These are phyloP conservation scores for Austrolebias charrua DNA, from an alignment of 2,797 vertebrate genomes.

Conservation along the genomic window DNA sequence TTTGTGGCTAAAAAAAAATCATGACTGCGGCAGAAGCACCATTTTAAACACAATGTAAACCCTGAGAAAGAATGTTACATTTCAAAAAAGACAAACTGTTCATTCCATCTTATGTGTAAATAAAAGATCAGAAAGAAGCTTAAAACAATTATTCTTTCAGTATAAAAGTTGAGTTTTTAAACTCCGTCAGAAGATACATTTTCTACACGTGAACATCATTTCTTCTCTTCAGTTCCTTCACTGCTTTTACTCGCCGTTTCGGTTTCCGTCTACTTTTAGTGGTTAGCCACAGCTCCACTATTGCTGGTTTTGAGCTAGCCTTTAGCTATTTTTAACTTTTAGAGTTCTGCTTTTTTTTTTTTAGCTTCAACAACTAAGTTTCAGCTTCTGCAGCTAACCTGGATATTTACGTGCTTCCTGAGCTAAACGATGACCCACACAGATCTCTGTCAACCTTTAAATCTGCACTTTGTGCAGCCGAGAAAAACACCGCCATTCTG, in stretches of 20 bases:
- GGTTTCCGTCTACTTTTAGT: too few relatives aligned
- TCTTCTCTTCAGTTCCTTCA: too few relatives aligned
- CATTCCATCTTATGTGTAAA: not conserved
- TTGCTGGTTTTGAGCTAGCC: too few relatives aligned
- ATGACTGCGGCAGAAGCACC: conserved; percentile 46
- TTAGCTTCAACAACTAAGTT: too few relatives aligned
- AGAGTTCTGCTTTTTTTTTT: too few relatives aligned
- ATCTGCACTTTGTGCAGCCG: too few relatives aligned
- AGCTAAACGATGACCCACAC: conserved; percentile 19
- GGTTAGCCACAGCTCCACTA: too few relatives aligned
- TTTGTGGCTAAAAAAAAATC: not conserved
- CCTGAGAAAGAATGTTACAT: conserved; percentile 36
- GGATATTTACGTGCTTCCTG: conserved; percentile 30
- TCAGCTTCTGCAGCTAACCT: conserved; percentile 32
- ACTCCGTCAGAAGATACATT: not conserved
- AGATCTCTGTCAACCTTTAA: not conserved
- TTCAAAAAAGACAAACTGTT: not conserved
- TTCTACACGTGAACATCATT: too few relatives aligned
- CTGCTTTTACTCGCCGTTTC: too few relatives aligned
- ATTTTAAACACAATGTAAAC: conserved; percentile 12
- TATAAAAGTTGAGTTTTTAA: not conserved
- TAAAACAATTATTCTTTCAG: not conserved
- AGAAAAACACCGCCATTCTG: too few relatives aligned
- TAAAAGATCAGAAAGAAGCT: not conserved
- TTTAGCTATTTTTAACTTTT: too few relatives aligned